Base-by-base conservation (phyloP, 1,140 invertebrate species). In the Radopholus similis region DNA sequence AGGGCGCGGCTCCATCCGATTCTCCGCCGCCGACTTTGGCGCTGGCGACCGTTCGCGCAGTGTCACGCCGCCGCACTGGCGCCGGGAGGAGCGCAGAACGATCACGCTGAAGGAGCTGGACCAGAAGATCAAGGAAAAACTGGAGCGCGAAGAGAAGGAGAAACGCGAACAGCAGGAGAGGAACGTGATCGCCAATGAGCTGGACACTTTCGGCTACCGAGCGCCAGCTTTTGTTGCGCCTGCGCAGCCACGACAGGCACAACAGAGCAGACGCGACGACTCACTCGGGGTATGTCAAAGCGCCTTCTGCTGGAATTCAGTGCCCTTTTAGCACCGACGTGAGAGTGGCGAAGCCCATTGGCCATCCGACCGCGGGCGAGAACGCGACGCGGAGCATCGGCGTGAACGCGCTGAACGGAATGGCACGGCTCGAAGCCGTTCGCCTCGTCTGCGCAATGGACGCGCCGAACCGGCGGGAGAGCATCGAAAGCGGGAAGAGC, bases 21-120 rank as follows among this genome's bases (percentile, higher is more conserved):
- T 44, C 37, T 56, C 58, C 23, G 40, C 71, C 6, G 40, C 34
- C 28, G 44, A 55, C 15, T 51, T 51, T 23, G 21, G 47, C 23
- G 47, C 8, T 21, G n/a, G 28, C n/a, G 32, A 18, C 30, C 60
- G 70, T 15, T 44, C 37, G 6, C 40, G 71, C 26, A 71, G 70
- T 37, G 70, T 26, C 6, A 71, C 70, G 15, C 70, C 70, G 6
- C 70, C 70, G 37, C 70, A 71, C 28, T 73, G 70, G 58, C 59
- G 64, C 3, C 71, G 70, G 18, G 70, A 71, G 49, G 70, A 70
- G 57, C 59, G 59, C 9, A 35, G 59, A 11, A 32, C 47, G 40
- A 62, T 62, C 32, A 47, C 59, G 18, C 28, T 62, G 59, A 62
- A 62, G 49, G 59, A 62, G 30, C 28, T 62, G 42, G 40, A 62